Conservation (phyloP, 2,888 invertebrate genomes). For the Rhagonycha lutea region DNA sequence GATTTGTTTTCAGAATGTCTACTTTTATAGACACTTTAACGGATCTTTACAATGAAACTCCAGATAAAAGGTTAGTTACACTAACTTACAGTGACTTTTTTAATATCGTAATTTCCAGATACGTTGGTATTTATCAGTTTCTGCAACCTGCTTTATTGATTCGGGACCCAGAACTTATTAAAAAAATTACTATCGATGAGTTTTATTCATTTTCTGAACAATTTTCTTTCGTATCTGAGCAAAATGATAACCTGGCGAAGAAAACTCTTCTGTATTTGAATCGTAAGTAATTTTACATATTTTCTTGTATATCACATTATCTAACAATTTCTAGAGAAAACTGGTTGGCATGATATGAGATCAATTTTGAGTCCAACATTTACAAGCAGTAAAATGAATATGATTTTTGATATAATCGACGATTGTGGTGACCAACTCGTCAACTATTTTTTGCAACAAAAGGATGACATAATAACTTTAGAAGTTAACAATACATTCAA, state of each 20-base stretch:
- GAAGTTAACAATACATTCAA: not conserved
- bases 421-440: not conserved
- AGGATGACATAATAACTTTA: not conserved
- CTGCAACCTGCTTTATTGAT: slow-evolving; percentile 11
- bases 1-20: not conserved
- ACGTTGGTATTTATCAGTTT: not conserved
- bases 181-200: slow-evolving; percentile 31
- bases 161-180: slow-evolving; percentile 34
- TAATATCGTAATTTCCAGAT: not conserved
- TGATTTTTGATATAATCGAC: not conserved
- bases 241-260: slow-evolving; percentile 13
- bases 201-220: slow-evolving; percentile 37
- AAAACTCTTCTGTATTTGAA: slow-evolving; percentile 21
- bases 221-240: not conserved
- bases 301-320: too few species aligned
- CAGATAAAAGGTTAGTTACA: not conserved
- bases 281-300: too few species aligned
- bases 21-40: not conserved
- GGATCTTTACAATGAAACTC: not conserved
- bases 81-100: not conserved
- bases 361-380: not conserved
- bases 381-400: not conserved
- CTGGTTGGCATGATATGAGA: not conserved
- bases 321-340: too few species aligned
- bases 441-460: not conserved